Conservation (phyloP, 2,797 vertebrate genomes). For the Bradypus variegatus region DNA sequence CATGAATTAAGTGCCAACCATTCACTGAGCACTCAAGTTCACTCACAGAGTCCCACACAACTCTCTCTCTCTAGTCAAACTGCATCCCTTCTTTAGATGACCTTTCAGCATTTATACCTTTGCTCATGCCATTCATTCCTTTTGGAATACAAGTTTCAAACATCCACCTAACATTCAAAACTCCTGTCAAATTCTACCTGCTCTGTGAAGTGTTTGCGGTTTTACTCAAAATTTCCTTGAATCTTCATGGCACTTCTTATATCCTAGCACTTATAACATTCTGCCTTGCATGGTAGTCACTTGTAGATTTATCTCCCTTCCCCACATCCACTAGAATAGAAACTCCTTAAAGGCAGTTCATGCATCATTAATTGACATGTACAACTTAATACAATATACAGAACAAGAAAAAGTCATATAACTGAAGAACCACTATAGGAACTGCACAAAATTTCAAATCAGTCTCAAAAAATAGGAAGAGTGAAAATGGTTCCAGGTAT, state of each 20-base stretch:
- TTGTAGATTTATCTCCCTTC: background rate
- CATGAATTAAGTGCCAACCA: background rate
- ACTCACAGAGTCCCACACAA: background rate
- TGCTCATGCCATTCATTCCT: background rate
- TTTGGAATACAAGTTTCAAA: background rate
- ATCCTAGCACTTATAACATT: background rate
- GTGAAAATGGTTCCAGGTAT: background rate
- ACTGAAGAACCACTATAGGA: background rate
- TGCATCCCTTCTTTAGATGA: background rate
- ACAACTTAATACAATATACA: background rate
- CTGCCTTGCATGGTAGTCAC: background rate
- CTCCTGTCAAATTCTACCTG: background rate
- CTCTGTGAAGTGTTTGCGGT: background rate
- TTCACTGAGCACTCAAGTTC: background rate
- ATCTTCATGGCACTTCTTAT: background rate
- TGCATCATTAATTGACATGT: background rate
- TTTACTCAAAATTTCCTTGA: background rate
- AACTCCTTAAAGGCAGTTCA: background rate
- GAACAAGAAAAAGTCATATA: background rate
- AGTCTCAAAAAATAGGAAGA: background rate
- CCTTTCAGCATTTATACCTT: background rate
- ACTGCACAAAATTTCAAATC: background rate
- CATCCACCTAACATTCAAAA: background rate
- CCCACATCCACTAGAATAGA: background rate
- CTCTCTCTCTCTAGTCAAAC: background rate